Conservation (phyloP, 1,140 invertebrate species). For the Planococcus citri region DNA sequence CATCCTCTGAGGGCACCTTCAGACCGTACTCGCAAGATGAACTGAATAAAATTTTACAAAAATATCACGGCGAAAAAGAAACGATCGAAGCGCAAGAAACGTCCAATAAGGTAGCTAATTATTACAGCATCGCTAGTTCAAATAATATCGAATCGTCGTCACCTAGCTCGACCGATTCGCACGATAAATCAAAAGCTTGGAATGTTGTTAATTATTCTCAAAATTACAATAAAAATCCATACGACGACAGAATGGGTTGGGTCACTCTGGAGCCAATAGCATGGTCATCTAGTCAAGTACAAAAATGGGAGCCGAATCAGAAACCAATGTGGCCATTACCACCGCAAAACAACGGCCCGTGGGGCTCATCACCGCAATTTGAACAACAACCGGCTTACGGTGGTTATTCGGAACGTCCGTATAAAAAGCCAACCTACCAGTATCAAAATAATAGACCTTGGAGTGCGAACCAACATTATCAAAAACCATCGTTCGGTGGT, state of each 20-base stretch:
- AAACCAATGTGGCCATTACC: slow-evolving; percentile 34
- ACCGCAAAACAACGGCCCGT: slow-evolving; percentile 23
- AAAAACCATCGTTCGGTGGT: slow-evolving; percentile 20
- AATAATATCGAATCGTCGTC: slow-evolving; percentile 18
- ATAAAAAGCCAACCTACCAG: slow-evolving; percentile 31
- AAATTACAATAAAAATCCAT: slow-evolving; percentile 40
- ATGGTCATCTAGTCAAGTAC: slow-evolving; percentile 64
- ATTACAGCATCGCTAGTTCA: slow-evolving; percentile 22
- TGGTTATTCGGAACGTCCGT: slow-evolving; percentile 32
- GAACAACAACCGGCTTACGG: slow-evolving; percentile 30
- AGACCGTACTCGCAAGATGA: slow-evolving; percentile 31
- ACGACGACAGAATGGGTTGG: slow-evolving; percentile 58
- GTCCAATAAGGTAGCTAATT: slow-evolving; percentile 27
- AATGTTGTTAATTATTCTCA: slow-evolving; percentile 30
- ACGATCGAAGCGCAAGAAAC: slow-evolving; percentile 28
- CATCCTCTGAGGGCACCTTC: slow-evolving; percentile 27
- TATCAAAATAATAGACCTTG: slow-evolving; percentile 25
- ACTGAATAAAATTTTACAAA: slow-evolving; percentile 29
- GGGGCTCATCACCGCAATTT: background rate
- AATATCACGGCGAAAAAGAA: slow-evolving; percentile 26
- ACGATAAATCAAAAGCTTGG: slow-evolving; percentile 34
- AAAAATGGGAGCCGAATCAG: slow-evolving; percentile 52
- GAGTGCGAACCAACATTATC: slow-evolving; percentile 1
- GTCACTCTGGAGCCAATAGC: slow-evolving; percentile 60
- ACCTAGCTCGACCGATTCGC: slow-evolving; percentile 9